A percentile compares a stretch with the other conserved stretches of the same genome.
Evolutionary conservation across 2,888 invertebrate species (phyloP).

Genomic region (Tetranychus piercei): DNA sequence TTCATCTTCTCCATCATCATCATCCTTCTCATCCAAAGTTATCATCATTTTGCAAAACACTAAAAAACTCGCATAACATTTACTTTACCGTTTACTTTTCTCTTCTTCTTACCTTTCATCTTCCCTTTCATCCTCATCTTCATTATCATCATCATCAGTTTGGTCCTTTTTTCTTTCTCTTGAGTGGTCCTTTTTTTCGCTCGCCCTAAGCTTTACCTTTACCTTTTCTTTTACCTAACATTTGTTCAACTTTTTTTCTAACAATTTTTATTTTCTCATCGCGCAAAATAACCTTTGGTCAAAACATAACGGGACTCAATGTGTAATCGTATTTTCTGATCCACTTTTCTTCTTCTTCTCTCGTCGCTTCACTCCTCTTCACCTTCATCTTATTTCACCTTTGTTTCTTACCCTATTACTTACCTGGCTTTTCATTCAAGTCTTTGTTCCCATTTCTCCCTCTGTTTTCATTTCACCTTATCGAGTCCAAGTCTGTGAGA

Average conservation of each 20-base stretch:
- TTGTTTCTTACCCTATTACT: not conserved
- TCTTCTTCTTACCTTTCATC: slow-evolving; percentile 2
- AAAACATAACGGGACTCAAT: not conserved
- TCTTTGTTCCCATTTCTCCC: no score
- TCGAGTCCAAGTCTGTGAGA: not conserved
- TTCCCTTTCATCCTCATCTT: slow-evolving; percentile 8
- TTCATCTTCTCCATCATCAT: not conserved
- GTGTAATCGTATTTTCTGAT: not conserved
- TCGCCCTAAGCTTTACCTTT: not conserved
- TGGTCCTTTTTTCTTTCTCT: not conserved
- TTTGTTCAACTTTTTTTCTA: not conserved
- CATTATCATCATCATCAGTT: slow-evolving; percentile 1
- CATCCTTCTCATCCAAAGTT: not conserved
- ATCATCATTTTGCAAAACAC: not conserved
- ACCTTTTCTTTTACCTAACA: no score
- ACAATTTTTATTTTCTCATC: not conserved
- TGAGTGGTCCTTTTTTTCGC: not conserved
- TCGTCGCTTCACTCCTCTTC: not conserved
- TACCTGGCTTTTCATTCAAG: no score
- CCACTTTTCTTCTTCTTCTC: slow-evolving; percentile 1
- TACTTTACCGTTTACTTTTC: not conserved
- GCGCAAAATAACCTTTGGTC: not conserved
- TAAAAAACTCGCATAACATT: not conserved
- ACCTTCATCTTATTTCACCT: slow-evolving; percentile 4
- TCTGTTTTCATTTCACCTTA: not conserved